Conservation (phyloP, 1,140 invertebrate species). For the Brachionus asplanchnoidis region DNA sequence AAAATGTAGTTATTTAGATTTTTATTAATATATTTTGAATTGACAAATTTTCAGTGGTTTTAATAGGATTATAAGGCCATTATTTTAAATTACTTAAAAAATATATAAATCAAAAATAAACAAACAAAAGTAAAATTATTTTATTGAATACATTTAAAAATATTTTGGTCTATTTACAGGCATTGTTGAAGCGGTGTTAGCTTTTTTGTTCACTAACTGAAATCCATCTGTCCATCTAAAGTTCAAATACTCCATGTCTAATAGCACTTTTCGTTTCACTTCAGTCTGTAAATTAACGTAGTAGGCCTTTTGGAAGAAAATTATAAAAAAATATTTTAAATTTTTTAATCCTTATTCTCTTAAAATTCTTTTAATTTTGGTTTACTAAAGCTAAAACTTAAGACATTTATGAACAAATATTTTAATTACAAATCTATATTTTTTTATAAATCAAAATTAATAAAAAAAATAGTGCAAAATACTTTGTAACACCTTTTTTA, state of each 20-base stretch:
- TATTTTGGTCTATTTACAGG: not conserved
- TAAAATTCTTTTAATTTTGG: too few species aligned
- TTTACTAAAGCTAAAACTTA: too few species aligned
- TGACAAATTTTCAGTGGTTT: too few species aligned
- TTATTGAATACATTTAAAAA: slow-evolving; percentile 18
- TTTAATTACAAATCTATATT: too few species aligned
- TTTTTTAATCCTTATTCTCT: too few species aligned
- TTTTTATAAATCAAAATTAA: too few species aligned
- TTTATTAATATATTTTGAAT: too few species aligned
- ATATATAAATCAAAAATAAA: not conserved
- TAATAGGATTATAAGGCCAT: too few species aligned
- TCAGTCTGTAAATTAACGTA: slow-evolving; percentile 37
- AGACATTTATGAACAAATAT: too few species aligned
- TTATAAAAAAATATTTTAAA: not conserved
- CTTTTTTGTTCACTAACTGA: not conserved
- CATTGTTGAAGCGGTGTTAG: not conserved
- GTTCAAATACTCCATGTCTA: slow-evolving; percentile 32
- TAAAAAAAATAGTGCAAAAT: too few species aligned
- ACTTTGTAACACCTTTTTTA: too few species aligned
- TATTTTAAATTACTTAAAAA: not conserved
- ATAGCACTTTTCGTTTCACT: slow-evolving; percentile 19
- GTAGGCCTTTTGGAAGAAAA: not conserved
- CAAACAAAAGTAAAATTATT: not conserved
- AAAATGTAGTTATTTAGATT: too few species aligned
- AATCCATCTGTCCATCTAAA: slow-evolving; percentile 37